Conservation (phyloP, 2,113 vertebrate species). For the Labeo catla region DNA sequence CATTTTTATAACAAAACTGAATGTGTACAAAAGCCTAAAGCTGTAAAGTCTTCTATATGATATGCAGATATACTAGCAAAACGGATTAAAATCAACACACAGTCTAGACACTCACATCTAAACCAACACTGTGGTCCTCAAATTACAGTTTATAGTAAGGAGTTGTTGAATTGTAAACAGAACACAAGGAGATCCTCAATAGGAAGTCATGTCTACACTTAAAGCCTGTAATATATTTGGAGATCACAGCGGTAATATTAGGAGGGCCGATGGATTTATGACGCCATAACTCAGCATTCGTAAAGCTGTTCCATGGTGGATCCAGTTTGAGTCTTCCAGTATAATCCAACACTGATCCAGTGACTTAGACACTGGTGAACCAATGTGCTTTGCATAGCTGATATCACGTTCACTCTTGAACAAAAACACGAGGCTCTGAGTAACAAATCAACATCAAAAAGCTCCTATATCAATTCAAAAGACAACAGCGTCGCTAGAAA, state of each 20-base stretch:
- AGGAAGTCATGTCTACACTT: not conserved
- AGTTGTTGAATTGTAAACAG: not conserved
- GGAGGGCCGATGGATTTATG: constrained; percentile 68
- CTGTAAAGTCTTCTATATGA: constrained; percentile 41
- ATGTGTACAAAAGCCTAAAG: constrained; percentile 47
- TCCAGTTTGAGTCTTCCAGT: constrained; percentile 57
- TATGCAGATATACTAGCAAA: constrained; percentile 25
- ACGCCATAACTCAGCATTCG: constrained; percentile 72
- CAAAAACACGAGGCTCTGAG: constrained; percentile 60
- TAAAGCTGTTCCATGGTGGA: constrained; percentile 75
- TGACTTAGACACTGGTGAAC: constrained; percentile 62
- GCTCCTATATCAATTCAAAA: constrained; percentile 10
- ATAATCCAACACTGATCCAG: constrained; percentile 43
- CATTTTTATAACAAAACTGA: constrained; percentile 17
- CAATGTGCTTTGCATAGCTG: constrained; percentile 33
- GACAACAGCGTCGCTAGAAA: not conserved
- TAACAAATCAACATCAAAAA: constrained; percentile 59
- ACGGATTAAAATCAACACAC: constrained; percentile 8
- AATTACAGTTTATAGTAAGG: constrained; percentile 18
- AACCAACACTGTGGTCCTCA: constrained; percentile 37
- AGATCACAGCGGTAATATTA: constrained; percentile 64
- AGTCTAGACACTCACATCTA: constrained; percentile 25
- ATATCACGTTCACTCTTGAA: constrained; percentile 61
- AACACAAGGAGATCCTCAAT: constrained; percentile 9
- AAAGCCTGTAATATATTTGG: constrained; percentile 20